Conservation (phyloP, 2,797 vertebrate species). For the Darevskia mixta region DNA sequence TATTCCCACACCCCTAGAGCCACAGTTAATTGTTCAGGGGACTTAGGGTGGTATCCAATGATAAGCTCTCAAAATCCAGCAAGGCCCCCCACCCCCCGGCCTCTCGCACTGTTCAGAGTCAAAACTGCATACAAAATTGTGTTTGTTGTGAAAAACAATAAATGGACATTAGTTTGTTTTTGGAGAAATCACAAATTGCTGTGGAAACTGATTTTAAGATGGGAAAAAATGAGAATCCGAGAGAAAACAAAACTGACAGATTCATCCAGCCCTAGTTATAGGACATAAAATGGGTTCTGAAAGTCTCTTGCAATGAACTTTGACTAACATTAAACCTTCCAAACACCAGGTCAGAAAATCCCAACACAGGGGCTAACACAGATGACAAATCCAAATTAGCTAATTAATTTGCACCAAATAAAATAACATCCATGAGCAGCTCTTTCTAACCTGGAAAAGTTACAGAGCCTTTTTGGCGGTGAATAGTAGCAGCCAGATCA, state of each 20-base stretch:
- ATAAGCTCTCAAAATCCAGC: too few species aligned
- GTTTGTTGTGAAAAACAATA: too few species aligned
- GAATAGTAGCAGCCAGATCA: slow-evolving; percentile 8
- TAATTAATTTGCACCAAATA: slow-evolving; percentile 2
- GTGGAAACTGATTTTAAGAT: too few species aligned
- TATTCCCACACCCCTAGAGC: background rate
- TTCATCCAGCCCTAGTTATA: too few species aligned
- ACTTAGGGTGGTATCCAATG: background rate
- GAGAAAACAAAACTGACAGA: too few species aligned
- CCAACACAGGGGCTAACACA: background rate
- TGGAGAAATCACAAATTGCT: too few species aligned
- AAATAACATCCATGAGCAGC: background rate
- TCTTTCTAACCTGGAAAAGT: slow-evolving; percentile 56
- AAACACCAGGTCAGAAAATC: background rate
- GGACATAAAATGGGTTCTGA: background rate
- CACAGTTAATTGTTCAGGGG: background rate
- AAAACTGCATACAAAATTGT: too few species aligned
- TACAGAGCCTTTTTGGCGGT: slow-evolving; percentile 38
- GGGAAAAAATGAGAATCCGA: too few species aligned
- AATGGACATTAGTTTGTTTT: too few species aligned
- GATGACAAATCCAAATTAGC: slow-evolving; percentile 24
- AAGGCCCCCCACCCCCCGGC: too few species aligned
- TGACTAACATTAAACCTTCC: background rate
- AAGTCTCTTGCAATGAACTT: background rate
- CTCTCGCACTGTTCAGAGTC: too few species aligned